Percentiles rank a stretch among this genome's conserved stretches.
phyloP scores from a whole-genome alignment of 2,113 vertebrate species.

The Cepphus grylle region DNA sequence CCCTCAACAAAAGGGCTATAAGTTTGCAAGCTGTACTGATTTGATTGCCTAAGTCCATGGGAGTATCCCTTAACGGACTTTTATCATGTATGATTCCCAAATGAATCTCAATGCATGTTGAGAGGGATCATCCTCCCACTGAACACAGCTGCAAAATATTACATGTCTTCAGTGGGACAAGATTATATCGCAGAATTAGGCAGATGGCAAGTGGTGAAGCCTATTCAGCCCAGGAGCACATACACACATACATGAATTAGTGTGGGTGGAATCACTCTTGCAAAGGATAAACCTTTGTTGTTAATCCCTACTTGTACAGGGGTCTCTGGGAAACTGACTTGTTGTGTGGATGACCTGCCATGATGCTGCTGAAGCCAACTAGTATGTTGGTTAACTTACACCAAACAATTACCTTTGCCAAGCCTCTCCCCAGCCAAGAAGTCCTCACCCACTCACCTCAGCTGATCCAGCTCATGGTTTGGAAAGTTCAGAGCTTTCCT shows the following conservation, averaged over 20 bases:
- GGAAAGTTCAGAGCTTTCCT: neutral
- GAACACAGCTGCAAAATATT: neutral
- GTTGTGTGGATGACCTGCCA: neutral
- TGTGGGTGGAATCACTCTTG: neutral
- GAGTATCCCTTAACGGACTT: neutral
- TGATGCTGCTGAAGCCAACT: neutral
- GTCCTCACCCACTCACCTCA: neutral
- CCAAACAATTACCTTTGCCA: neutral
- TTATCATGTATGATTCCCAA: neutral
- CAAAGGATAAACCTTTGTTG: neutral
- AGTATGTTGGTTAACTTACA: neutral
- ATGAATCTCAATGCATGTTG: neutral
- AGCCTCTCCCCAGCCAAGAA: neutral
- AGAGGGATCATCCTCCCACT: neutral
- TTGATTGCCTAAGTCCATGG: rapidly evolving
- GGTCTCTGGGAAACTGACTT: neutral
- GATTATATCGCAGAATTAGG: neutral
- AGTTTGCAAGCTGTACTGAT: neutral
- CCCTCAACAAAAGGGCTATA: neutral
- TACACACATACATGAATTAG: neutral
- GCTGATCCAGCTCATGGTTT: neutral
- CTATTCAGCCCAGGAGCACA: neutral
- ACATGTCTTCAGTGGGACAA: neutral
- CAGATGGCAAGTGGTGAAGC: neutral
- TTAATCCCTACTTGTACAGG: neutral